Percentiles rank a stretch among this genome's conserved stretches.
Evolutionary conservation across 2,113 vertebrate species (phyloP).

Genomic region (Pomatorhinus ruficollis): DNA sequence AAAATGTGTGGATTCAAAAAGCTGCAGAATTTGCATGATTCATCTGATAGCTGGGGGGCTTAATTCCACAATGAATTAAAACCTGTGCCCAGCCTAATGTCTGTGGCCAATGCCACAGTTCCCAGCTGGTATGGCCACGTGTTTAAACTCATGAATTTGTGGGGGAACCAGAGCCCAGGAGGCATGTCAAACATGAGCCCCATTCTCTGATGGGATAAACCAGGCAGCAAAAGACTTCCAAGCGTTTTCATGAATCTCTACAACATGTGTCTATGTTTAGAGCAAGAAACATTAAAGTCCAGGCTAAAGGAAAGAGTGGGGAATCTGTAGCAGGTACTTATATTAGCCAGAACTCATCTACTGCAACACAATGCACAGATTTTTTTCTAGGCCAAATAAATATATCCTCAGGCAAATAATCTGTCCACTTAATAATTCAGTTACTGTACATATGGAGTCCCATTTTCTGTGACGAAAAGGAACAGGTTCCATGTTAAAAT

Average conservation of each 20-base stretch:
- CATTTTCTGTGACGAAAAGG: slow-evolving; percentile 15
- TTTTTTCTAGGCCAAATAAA: slow-evolving; percentile 65
- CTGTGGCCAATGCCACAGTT: not conserved
- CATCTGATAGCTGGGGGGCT: not conserved
- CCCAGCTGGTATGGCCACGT: not conserved
- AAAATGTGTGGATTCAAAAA: not conserved
- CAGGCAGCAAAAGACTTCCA: not conserved
- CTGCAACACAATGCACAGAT: slow-evolving; percentile 13
- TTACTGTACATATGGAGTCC: slow-evolving; percentile 69
- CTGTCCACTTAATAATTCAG: slow-evolving; percentile 67
- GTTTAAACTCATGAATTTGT: not conserved
- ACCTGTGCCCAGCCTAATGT: not conserved
- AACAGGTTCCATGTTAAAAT: slow-evolving; percentile 47
- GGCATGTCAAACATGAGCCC: not conserved
- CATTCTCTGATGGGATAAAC: not conserved
- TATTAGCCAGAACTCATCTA: not conserved
- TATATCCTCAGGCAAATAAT: slow-evolving; percentile 60
- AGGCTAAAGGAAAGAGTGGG: not conserved
- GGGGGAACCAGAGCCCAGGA: not conserved
- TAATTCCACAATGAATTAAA: not conserved
- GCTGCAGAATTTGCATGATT: not conserved
- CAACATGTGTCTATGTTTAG: not conserved
- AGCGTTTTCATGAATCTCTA: not conserved
- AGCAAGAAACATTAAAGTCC: not conserved
- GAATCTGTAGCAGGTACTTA: not conserved